phyloP scores from a whole-genome alignment of 2,888 invertebrate genomes.

The Pelosia muscerda region DNA sequence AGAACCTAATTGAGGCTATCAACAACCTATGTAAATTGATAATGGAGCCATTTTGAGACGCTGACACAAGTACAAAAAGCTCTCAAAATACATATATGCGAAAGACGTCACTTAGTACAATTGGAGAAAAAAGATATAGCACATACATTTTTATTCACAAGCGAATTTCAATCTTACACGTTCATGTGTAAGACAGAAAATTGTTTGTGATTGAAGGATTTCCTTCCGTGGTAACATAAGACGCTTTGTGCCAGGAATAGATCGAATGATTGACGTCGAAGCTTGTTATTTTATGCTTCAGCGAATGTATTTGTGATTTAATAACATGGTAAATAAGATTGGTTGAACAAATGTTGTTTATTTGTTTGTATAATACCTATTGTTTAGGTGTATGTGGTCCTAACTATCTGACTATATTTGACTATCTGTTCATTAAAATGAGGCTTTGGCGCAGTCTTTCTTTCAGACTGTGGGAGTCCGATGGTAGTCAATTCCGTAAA shows the following conservation, averaged over 20 bases:
- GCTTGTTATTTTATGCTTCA: slow-evolving; percentile 41
- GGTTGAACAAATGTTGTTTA: background rate
- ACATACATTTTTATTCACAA: slow-evolving; percentile 5
- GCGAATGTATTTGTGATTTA: slow-evolving; percentile 14
- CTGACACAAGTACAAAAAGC: slow-evolving; percentile 43
- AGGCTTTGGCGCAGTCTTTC: background rate
- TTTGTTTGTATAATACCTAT: background rate
- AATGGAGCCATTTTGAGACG: slow-evolving; percentile 26
- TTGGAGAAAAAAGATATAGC: slow-evolving; percentile 40
- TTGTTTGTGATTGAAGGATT: slow-evolving; percentile 1
- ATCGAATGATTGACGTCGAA: slow-evolving; percentile 39
- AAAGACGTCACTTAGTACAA: slow-evolving; percentile 36
- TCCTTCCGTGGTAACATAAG: slow-evolving; percentile 36
- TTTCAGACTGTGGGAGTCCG: background rate
- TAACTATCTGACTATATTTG: too few relatives aligned
- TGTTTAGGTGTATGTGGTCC: background rate
- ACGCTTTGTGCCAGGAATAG: slow-evolving; percentile 40
- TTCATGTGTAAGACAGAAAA: background rate
- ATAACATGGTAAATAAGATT: slow-evolving; percentile 5
- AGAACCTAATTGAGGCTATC: slow-evolving; percentile 17
- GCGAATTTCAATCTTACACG: slow-evolving; percentile 15
- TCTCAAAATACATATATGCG: slow-evolving; percentile 28
- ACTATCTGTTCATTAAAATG: background rate
- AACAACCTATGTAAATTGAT: slow-evolving; percentile 27
- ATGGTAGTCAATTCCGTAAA: background rate